A percentile compares a stretch with the other conserved stretches of the same genome.
Evolutionary conservation across 2,113 vertebrate genomes (phyloP).

Genomic region (Oncorhynchus mykiss): DNA sequence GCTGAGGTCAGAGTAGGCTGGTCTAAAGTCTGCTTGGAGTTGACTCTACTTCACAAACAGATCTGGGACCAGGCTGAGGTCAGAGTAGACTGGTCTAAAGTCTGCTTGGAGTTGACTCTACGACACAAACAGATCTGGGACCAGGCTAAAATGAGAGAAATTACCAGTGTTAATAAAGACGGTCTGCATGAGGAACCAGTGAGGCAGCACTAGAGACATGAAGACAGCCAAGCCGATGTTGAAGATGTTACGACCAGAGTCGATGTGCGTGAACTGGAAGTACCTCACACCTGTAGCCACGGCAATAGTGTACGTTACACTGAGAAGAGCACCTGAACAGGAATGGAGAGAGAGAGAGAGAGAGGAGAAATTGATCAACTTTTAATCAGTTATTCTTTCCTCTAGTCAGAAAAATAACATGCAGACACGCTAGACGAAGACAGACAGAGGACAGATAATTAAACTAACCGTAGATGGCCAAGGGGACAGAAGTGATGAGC

Average conservation of each 20-base stretch:
- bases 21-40: too few species aligned
- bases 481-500: slow-evolving; percentile 72
- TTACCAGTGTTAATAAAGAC: background rate
- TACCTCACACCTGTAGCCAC: slow-evolving; percentile 80
- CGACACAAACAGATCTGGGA: too few species aligned
- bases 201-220: slow-evolving; percentile 75
- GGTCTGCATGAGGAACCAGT: slow-evolving; percentile 65
- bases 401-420: too few species aligned
- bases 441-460: too few species aligned
- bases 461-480: slow-evolving; percentile 73
- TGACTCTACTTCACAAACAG: too few species aligned
- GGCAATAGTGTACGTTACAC: slow-evolving; percentile 77
- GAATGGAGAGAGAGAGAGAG: background rate
- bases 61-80: too few species aligned
- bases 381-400: too few species aligned
- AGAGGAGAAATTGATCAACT: background rate
- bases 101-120: too few species aligned
- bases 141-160: too few species aligned
- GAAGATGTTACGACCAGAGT: slow-evolving; percentile 86
- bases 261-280: slow-evolving; percentile 81
- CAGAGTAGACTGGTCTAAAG: too few species aligned
- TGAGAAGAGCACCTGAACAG: slow-evolving; percentile 61
- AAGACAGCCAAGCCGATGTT: slow-evolving; percentile 85
- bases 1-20: too few species aligned
- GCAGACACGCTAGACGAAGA: too few species aligned